phyloP scores from a whole-genome alignment of 2,797 vertebrate genomes.

The Neopelma chrysocephalum region DNA sequence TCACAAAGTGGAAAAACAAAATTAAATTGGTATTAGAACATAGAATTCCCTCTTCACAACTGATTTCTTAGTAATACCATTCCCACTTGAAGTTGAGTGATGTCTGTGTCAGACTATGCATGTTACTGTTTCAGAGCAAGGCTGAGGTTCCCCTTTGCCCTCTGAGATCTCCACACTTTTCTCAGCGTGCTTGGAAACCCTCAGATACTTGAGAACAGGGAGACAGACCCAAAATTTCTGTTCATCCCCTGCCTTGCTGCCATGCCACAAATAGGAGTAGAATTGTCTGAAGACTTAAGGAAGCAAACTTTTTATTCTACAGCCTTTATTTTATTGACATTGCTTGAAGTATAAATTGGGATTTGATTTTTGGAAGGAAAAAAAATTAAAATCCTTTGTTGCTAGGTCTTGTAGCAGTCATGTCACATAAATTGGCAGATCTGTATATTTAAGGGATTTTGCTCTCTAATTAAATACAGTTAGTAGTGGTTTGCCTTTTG shows the following conservation, averaged over 20 bases:
- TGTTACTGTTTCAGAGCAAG: neutral
- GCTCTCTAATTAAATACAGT: constrained; percentile 37
- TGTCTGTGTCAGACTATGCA: neutral
- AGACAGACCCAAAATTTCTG: neutral
- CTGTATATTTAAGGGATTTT: neutral
- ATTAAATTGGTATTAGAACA: neutral
- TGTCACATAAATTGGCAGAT: neutral
- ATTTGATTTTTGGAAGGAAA: neutral
- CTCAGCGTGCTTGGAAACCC: neutral
- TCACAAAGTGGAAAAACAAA: neutral
- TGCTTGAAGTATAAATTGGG: neutral
- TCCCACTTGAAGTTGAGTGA: neutral
- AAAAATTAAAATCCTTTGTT: neutral
- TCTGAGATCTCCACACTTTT: neutral
- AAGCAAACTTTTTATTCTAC: neutral
- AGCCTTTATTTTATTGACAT: neutral
- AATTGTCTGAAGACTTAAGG: neutral
- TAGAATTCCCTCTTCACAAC: neutral
- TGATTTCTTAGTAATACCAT: neutral
- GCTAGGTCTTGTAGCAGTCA: neutral
- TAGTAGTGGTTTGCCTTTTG: constrained; percentile 18
- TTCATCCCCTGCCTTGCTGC: neutral
- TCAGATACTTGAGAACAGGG: neutral
- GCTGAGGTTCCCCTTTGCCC: neutral
- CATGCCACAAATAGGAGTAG: neutral